Conservation (phyloP, 2,113 vertebrate genomes). For the Caranx melampygus region DNA sequence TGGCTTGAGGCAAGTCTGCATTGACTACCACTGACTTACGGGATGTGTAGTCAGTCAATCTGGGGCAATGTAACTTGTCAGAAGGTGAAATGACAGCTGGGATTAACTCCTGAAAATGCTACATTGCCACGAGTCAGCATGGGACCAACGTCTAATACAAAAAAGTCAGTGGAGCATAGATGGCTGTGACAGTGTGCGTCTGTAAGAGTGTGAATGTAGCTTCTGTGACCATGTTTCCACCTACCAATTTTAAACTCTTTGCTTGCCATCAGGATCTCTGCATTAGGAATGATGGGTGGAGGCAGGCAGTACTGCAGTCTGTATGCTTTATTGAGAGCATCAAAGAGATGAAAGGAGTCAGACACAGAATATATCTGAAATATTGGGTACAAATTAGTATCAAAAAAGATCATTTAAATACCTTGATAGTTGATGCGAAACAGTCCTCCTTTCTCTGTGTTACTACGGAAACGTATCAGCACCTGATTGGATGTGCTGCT, state of each 20-base stretch:
- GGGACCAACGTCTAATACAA: conserved; percentile 2
- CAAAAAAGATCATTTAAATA: conserved; percentile 59
- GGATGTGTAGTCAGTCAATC: conserved; percentile 46
- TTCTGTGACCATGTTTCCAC: conserved; percentile 47
- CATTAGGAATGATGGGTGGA: conserved; percentile 92
- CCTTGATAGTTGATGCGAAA: conserved; percentile 92
- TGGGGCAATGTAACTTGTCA: conserved; percentile 51
- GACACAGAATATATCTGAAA: conserved; percentile 4
- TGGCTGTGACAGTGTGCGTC: not conserved
- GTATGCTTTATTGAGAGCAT: conserved; percentile 86
- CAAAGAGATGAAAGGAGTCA: conserved; percentile 38
- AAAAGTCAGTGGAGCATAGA: conserved; percentile 4
- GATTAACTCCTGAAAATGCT: conserved; percentile 33
- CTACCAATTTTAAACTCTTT: conserved; percentile 97
- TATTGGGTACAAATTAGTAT: conserved; percentile 7
- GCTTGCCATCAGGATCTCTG: conserved; percentile 94
- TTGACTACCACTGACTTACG: conserved; percentile 42
- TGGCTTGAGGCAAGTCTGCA: conserved; percentile 54
- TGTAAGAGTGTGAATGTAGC: conserved; percentile 2
- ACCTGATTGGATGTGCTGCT: conserved; percentile 96
- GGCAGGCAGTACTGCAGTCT: conserved; percentile 93
- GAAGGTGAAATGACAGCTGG: conserved; percentile 60
- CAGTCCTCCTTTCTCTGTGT: conserved; percentile 90
- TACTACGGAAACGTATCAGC: conserved; percentile 92
- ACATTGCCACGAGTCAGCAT: not conserved